A percentile compares a stretch with the other conserved stretches of the same genome.
phyloP scores from a whole-genome alignment of 2,888 invertebrate species.

The Cheilosia grossa region DNA sequence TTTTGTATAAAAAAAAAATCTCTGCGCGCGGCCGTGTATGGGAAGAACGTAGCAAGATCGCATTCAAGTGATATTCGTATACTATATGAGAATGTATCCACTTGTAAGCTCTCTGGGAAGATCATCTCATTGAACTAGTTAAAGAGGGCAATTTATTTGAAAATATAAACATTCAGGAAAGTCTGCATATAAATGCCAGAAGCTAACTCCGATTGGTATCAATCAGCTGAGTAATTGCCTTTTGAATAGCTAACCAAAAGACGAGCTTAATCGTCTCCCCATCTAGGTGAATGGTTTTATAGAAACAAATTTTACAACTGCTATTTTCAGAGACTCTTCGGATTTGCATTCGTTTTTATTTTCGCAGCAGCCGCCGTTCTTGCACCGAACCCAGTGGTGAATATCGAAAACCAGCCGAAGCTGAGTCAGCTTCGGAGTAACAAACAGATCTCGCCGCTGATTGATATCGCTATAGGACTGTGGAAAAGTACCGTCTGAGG shows the following conservation, averaged over 20 bases:
- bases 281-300: neutral
- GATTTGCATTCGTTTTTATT: constrained; percentile 22
- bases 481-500: constrained; percentile 72
- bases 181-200: neutral
- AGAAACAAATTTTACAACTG: too few species aligned
- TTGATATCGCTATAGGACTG: constrained; percentile 60
- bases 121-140: neutral
- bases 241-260: constrained; percentile 3
- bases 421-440: neutral
- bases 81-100: too few species aligned
- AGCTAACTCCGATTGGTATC: neutral
- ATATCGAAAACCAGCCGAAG: constrained; percentile 57
- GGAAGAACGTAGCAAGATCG: too few species aligned
- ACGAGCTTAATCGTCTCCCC: neutral
- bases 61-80: too few species aligned
- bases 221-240: neutral
- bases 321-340: constrained; percentile 39
- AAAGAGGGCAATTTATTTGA: neutral
- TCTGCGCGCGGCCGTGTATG: too few species aligned
- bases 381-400: too few species aligned
- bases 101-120: too few species aligned
- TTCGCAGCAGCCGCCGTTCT: constrained; percentile 80
- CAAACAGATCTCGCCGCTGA: constrained; percentile 73
- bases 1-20: too few species aligned
- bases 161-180: neutral